A percentile compares a stretch with the other conserved stretches of the same genome.
Evolutionary conservation across 2,113 vertebrate species (phyloP).

Genomic region (Martes martes): DNA sequence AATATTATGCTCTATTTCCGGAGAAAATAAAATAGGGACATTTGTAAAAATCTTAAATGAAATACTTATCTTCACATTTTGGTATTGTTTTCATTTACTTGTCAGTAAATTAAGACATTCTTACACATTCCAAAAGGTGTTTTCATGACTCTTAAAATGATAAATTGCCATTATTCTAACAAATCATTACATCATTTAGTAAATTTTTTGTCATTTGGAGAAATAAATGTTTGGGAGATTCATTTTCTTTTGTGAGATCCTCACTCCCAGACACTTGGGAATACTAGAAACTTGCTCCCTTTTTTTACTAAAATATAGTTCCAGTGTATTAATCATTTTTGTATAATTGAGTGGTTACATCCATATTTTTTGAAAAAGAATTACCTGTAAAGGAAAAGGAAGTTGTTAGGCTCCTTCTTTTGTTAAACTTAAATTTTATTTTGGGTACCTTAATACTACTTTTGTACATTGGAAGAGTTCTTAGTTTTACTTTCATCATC

Average conservation of each 20-base stretch:
- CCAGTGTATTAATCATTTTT: neutral
- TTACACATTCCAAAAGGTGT: neutral
- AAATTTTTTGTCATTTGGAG: neutral
- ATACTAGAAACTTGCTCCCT: neutral
- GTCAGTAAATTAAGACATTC: neutral
- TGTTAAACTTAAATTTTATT: slow-evolving; percentile 25
- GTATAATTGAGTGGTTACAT: neutral
- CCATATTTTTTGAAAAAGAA: neutral
- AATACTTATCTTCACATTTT: neutral
- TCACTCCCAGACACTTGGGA: neutral
- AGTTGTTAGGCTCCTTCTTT: neutral
- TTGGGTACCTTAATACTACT: neutral
- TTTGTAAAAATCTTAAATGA: neutral
- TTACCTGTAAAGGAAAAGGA: slow-evolving; percentile 16
- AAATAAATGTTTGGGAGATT: neutral
- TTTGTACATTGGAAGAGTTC: neutral
- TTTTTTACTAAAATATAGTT: neutral
- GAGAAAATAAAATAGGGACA: neutral
- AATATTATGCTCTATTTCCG: neutral
- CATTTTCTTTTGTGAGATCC: neutral
- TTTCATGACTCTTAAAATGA: neutral
- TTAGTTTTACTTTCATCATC: neutral
- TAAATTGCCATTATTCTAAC: neutral
- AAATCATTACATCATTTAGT: neutral
- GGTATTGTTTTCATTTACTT: neutral